phyloP scores from a whole-genome alignment of 2,797 vertebrate species.

The Trachurus trachurus region DNA sequence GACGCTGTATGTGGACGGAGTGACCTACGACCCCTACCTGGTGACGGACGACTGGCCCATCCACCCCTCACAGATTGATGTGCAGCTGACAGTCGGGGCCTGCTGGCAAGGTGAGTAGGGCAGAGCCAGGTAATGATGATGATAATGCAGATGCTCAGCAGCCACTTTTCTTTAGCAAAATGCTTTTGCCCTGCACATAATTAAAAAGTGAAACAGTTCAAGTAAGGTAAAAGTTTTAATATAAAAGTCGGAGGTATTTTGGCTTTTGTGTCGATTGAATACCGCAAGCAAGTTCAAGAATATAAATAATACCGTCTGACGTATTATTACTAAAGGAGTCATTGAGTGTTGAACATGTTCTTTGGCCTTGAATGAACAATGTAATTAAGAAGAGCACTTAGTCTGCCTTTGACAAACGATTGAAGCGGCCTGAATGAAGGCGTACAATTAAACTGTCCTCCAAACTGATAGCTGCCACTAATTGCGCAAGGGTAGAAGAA shows the following conservation, averaged over 20 bases:
- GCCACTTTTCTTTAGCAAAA: neutral
- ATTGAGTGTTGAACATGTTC: constrained; percentile 45
- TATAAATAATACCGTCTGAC: constrained; percentile 24
- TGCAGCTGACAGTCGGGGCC: constrained; percentile 96
- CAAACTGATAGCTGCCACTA: constrained; percentile 72
- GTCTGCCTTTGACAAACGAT: constrained; percentile 64
- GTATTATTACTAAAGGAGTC: constrained; percentile 43
- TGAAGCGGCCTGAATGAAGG: constrained; percentile 56
- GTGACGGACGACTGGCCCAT: constrained; percentile 99
- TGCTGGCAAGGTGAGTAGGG: constrained; percentile 95
- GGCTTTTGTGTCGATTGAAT: constrained; percentile 17
- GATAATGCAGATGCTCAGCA: neutral
- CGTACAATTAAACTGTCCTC: constrained; percentile 63
- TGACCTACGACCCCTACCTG: constrained; percentile 96
- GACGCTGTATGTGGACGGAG: constrained; percentile 95
- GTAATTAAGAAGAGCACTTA: constrained; percentile 64
- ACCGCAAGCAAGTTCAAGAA: constrained; percentile 20
- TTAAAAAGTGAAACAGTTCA: neutral
- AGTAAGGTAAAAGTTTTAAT: constrained; percentile 26
- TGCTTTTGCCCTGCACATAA: neutral
- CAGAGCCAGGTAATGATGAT: neutral
- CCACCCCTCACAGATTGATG: constrained; percentile 95
- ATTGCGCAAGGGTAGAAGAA: constrained; percentile 60
- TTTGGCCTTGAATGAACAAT: constrained; percentile 71
- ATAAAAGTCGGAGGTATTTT: constrained; percentile 1